Evolutionary conservation across 2,797 vertebrate genomes (phyloP).

Genomic region (Falco concolor): DNA sequence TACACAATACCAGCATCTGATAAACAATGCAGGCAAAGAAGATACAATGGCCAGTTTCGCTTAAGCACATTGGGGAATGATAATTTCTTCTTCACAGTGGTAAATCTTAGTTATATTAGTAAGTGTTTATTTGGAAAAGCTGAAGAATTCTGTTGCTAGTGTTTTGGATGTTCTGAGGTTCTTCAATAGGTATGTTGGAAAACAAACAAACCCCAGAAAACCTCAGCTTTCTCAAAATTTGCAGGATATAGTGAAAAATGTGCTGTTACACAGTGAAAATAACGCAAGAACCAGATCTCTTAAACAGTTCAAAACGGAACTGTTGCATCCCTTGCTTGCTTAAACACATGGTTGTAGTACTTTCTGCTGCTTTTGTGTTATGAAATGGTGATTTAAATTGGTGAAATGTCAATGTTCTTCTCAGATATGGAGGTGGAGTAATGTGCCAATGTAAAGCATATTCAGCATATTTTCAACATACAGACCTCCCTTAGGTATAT

Average conservation of each 20-base stretch:
- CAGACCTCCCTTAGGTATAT: not conserved
- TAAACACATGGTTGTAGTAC: not conserved
- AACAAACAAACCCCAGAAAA: not conserved
- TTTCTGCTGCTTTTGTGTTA: not conserved
- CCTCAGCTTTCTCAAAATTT: not conserved
- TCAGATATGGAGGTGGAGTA: not conserved
- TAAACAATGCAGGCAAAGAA: not conserved
- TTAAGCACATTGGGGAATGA: rapidly evolving
- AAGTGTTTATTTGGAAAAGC: not conserved
- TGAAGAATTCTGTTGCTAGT: not conserved
- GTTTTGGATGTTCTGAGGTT: not conserved
- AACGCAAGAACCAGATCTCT: not conserved
- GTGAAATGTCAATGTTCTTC: not conserved
- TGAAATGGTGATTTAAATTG: not conserved
- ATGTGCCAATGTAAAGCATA: not conserved
- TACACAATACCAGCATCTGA: not conserved
- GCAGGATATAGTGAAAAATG: not conserved
- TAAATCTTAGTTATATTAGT: not conserved
- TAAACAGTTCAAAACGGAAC: not conserved
- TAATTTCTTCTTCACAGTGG: not conserved
- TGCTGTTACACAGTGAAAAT: not conserved
- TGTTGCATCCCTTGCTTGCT: not conserved
- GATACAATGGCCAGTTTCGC: not conserved
- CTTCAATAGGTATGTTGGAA: not conserved
- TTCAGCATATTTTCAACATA: not conserved